These are phyloP conservation scores for Dynastes tityus DNA, from an alignment of 2,888 invertebrate genomes.

Conservation along the genomic window DNA sequence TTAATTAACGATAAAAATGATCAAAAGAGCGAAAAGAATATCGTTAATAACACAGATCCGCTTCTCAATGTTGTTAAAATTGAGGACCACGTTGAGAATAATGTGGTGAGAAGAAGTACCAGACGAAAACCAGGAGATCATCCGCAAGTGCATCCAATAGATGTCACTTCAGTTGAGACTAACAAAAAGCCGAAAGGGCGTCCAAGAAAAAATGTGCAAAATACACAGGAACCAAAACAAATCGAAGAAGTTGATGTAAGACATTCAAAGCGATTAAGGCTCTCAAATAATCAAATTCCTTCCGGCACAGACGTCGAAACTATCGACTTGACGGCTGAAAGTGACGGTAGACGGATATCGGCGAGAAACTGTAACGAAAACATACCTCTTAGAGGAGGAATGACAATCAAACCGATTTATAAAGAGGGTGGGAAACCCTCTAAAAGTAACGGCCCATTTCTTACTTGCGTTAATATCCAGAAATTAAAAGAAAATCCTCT, in stretches of 20 bases:
- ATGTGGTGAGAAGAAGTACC: slow-evolving; percentile 32
- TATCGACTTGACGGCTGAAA: slow-evolving; percentile 46
- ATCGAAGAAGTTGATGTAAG: slow-evolving; percentile 35
- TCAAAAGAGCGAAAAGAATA: not conserved
- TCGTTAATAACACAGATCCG: slow-evolving; percentile 7
- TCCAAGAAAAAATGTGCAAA: slow-evolving; percentile 3
- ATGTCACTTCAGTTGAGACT: not conserved
- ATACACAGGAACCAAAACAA: slow-evolving; percentile 3
- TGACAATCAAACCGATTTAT: slow-evolving; percentile 27
- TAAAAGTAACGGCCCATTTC: slow-evolving; percentile 55
- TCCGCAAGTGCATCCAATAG: not conserved
- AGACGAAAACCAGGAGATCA: slow-evolving; percentile 40
- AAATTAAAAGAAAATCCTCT: slow-evolving; percentile 55
- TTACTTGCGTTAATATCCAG: slow-evolving; percentile 57
- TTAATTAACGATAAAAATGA: slow-evolving; percentile 9
- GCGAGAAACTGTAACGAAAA: slow-evolving; percentile 17
- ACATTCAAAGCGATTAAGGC: slow-evolving; percentile 37
- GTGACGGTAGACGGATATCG: slow-evolving; percentile 18
- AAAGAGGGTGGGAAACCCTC: slow-evolving; percentile 52
- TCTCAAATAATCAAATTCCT: slow-evolving; percentile 39
- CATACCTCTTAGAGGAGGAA: slow-evolving; percentile 11
- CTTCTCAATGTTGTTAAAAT: slow-evolving; percentile 30
- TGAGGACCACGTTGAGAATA: slow-evolving; percentile 30
- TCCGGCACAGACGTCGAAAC: slow-evolving; percentile 34
- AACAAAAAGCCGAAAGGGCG: slow-evolving; percentile 15